A percentile compares a stretch with the other conserved stretches of the same genome.
phyloP scores from a whole-genome alignment of 2,113 vertebrate genomes.

The Salvelinus fontinalis region DNA sequence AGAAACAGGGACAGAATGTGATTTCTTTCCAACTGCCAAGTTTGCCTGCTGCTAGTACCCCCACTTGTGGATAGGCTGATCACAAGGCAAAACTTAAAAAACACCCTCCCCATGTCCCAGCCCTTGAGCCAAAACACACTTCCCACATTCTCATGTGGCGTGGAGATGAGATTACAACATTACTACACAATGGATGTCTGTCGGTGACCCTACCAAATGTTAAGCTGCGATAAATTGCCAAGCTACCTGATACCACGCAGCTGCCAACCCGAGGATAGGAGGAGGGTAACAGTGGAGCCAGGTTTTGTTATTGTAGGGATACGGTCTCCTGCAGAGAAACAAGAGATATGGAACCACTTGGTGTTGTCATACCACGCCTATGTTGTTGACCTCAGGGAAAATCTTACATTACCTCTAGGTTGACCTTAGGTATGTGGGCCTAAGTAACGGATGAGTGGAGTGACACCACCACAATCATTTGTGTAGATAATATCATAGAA shows the following conservation, averaged over 20 bases:
- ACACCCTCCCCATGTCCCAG: not conserved
- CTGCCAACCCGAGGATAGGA: constrained; percentile 35
- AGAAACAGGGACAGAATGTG: not conserved
- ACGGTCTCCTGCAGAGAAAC: constrained; percentile 1
- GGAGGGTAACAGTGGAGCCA: not conserved
- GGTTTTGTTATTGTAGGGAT: constrained; percentile 25
- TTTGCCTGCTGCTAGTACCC: not conserved
- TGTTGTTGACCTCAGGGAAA: not conserved
- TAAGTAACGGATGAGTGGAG: not conserved
- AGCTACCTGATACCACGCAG: constrained; percentile 63
- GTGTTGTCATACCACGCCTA: not conserved
- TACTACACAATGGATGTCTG: constrained; percentile 61
- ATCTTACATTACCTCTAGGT: not conserved
- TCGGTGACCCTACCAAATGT: constrained; percentile 48
- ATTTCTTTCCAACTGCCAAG: not conserved
- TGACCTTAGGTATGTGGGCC: not conserved
- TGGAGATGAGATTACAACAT: constrained; percentile 13
- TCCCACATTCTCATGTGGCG: constrained; percentile 14
- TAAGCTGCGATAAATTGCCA: constrained; percentile 20
- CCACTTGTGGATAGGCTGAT: not conserved
- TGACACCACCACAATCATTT: not conserved
- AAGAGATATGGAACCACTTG: not conserved
- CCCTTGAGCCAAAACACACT: constrained; percentile 29
- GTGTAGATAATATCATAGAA: too few species aligned
- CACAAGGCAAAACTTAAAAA: not conserved